Percentiles rank a stretch among this genome's conserved stretches.
phyloP scores from a whole-genome alignment of 2,113 vertebrate genomes.

The Corythaeola cristata region DNA sequence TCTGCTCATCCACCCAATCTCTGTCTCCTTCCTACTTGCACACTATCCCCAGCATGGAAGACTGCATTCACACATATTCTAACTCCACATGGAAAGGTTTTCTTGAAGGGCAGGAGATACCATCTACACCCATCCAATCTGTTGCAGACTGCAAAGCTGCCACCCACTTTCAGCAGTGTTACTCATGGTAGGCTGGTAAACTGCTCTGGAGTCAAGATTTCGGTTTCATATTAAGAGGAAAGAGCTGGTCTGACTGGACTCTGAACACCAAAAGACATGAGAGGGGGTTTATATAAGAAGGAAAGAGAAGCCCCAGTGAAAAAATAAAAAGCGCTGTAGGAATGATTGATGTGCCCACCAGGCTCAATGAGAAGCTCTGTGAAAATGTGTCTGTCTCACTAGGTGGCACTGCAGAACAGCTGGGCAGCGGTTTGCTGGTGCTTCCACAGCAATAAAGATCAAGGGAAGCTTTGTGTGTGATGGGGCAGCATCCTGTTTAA shows the following conservation, averaged over 20 bases:
- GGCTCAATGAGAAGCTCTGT: not conserved
- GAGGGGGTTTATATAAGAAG: not conserved
- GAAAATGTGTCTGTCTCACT: constrained; percentile 16
- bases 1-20: not conserved
- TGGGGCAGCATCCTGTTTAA: not conserved
- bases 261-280: not conserved
- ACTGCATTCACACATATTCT: not conserved
- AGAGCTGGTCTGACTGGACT: not conserved
- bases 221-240: not conserved
- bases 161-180: not conserved
- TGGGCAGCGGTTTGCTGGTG: not conserved
- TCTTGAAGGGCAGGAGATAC: not conserved
- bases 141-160: not conserved
- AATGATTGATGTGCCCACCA: no score
- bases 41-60: not conserved
- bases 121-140: not conserved
- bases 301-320: not conserved
- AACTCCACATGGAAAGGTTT: not conserved
- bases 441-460: not conserved
- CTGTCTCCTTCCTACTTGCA: not conserved
- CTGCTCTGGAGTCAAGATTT: not conserved
- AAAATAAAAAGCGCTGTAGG: fast-evolving
- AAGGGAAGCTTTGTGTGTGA: not conserved
- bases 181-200: not conserved
- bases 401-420: constrained; percentile 59